phyloP scores from a whole-genome alignment of 2,113 vertebrate genomes.

The Tylochromis polylepis region DNA sequence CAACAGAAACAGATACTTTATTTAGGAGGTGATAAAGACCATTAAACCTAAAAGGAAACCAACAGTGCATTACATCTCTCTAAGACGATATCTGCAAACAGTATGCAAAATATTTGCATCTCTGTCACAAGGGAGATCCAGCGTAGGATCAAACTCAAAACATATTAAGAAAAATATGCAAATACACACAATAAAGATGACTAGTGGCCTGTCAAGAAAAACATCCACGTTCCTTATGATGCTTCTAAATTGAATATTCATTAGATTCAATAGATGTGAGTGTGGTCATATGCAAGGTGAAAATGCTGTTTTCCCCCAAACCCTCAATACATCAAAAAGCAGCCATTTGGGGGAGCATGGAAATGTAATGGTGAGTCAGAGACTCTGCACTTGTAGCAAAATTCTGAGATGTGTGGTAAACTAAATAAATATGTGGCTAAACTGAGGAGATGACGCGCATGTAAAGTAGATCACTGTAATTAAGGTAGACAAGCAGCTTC shows the following conservation, averaged over 20 bases:
- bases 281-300: neutral
- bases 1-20: neutral
- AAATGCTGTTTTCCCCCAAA: neutral
- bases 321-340: neutral
- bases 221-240: neutral
- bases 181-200: neutral
- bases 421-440: neutral
- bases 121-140: neutral
- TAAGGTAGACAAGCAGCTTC: neutral
- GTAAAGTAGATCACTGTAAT: neutral
- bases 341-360: neutral
- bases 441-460: neutral
- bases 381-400: neutral
- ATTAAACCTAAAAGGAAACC: neutral
- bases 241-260: neutral
- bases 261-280: neutral
- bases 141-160: neutral
- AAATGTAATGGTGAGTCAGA: neutral
- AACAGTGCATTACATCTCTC: neutral
- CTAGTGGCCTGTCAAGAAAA: neutral
- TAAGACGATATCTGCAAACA: neutral
- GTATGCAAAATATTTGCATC: neutral
- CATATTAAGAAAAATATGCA: neutral
- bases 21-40: neutral
- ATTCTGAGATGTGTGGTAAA: neutral